Base-by-base conservation (phyloP, 2,113 vertebrate species). In the Platysteira castanea region DNA sequence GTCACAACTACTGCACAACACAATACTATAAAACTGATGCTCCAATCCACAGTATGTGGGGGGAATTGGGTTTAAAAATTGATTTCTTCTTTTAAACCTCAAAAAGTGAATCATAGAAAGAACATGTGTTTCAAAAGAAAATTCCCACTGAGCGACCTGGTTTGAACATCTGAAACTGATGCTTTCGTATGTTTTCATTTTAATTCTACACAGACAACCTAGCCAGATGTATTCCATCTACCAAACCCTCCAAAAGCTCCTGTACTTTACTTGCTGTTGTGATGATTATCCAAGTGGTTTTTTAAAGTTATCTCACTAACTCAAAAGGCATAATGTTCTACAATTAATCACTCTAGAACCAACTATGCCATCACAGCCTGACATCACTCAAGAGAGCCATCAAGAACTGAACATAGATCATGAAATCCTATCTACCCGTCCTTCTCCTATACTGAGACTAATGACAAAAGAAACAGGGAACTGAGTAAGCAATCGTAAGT, bases 401-500 rank as follows among this genome's bases (percentile, higher is more conserved):
- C 56, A 78, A 44, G 28, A 81, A 28, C 16, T 8, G 26, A 94
- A 54, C 17, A 42, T 14, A 92, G 39, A 71, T 11, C 19, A 47
- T 15, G 84, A 87, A 91, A 71, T 31, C 24, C 42, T 47, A 19
- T 11, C n/a, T 67, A 54, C 12, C 13, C 44, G 35, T 27, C 30
- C 39, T 68, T 50, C 41, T 79, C 82, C 81, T 65, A 41, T 64
- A 87, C 27, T 39, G 27, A 31, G n/a, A 53, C 28, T 52, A 74
- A 30, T 20, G 7, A 89, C 42, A 87, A 80, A 75, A 63, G 33
- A 78, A 71, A 60, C 7, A 68, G 61, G 76, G 37, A 82, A 82
- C 26, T 1, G 2, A 73, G 68, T 23, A 57, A 83, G 16, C 0
- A 0, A 41, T 83, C 7, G 0, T 42, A 84, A 61, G 2, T 65